Evolutionary conservation across 1,140 invertebrate genomes (phyloP), one percentile per base, ranked within the genome.

Genomic region (Vanessa atalanta): DNA sequence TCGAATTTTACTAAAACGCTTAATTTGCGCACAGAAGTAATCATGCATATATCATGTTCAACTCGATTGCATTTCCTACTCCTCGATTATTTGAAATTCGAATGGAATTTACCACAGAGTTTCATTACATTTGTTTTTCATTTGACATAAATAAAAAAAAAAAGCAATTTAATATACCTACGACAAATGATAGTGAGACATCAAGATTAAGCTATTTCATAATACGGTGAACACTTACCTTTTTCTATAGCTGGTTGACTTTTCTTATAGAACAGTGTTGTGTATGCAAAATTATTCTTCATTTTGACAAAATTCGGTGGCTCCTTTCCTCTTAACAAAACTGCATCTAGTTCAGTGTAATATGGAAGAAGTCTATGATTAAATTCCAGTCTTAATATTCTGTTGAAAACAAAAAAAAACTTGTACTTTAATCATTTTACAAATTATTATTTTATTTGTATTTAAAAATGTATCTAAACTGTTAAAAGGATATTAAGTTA

Each of bases 281-380:
- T 83, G 47, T 89, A 89, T 20, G 83, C 60, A 72, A 88, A 86
- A 48, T 84, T 86, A 70, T 87, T 91, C 65, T 83, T 86, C 61
- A 79, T 75, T 63, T 81, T 83, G 12, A 78, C 70, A 11, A 87
- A 60, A 60, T 78, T 83, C 9, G 83, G 72, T 2, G 88, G 83
- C 48, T 87, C 83, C 72, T 76, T 88, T 26, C 95, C 97, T 84
- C 95, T 95, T 31, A 98, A 91, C 76, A 96, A 89, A 13, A 98
- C 95, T 68, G 96, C 97, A 93, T 99, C 97, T 16, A 98, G 90
- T 83, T 97, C 96, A n/a, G 97, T 97, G 79, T 98, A 98, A 88
- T 98, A 98, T 55, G 97, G 95, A 20, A 97, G 93, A 67, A 95
- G 90, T 53, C 93, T 95, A 83, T 97, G 97, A 90, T 97, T 96